These are phyloP conservation scores for Drosophila paulistorum DNA, from an alignment of 1,140 invertebrate species.

Conservation along the genomic window DNA sequence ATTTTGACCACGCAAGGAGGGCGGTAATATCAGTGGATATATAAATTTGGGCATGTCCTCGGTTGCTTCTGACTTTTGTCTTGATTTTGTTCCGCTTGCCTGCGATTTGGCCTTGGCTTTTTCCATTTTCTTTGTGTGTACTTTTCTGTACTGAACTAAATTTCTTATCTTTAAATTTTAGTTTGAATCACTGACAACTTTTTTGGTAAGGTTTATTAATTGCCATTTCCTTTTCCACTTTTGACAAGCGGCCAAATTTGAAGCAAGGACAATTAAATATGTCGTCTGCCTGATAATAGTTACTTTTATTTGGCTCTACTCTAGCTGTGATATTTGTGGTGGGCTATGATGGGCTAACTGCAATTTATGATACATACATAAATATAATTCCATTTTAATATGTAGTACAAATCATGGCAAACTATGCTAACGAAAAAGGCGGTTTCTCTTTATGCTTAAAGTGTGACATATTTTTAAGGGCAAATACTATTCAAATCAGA, in stretches of 20 bases:
- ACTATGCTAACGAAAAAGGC: background rate
- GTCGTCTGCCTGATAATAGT: background rate
- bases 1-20: background rate
- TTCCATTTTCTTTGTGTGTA: conserved; percentile 16
- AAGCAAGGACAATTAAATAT: background rate
- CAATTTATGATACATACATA: background rate
- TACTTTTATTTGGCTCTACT: background rate
- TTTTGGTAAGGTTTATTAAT: conserved; percentile 32
- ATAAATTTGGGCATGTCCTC: conserved; percentile 18
- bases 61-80: background rate
- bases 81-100: background rate
- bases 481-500: too few species aligned
- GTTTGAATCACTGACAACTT: background rate
- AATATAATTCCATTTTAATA: background rate
- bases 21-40: background rate
- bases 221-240: conserved; percentile 45
- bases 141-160: background rate
- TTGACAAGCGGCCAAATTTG: conserved; percentile 42
- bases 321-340: too few species aligned
- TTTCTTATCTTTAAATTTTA: too few species aligned
- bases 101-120: conserved; percentile 2
- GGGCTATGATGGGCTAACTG: background rate
- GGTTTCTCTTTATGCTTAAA: too few species aligned
- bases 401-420: background rate
- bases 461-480: too few species aligned